Evolutionary conservation across 2,888 invertebrate species (phyloP), one percentile per base, ranked within the genome.

Genomic region (Laspeyria flexula): DNA sequence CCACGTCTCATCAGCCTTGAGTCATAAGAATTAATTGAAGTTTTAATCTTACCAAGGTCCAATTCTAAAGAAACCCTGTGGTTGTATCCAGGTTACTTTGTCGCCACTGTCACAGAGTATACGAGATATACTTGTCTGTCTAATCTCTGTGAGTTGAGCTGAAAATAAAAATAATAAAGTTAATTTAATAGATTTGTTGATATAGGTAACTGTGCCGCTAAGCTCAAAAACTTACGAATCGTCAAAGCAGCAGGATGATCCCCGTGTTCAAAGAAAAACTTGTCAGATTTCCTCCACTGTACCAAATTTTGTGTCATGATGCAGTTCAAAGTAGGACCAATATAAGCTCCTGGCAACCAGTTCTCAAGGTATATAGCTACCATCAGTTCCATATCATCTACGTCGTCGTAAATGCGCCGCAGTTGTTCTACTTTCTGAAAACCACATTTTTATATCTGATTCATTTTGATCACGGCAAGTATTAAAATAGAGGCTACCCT

Each of bases 41-140:
- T n/a, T n/a, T n/a, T n/a, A 4, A 9, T 16, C 53, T 53, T 60
- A 74, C 75, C 70, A 66, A 42, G 48, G 35, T 15, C 50, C 35
- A 11, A 41, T 56, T 16, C 67, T 59, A 12, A 68, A 54, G 23
- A 76, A 49, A 1, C 71, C 75, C 0, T 52, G 57, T 0, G 70
- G 75, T 37, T 78, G 77, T 16, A 96, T 94, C 5, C 90, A 84
- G 55, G 83, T 77, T 42, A 96, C 92, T 43, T 93, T 79, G 70
- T 95, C 94, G 2, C 95, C 94, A 74, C 95, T 96, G 73, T 96
- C 95, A 73, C 96, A 96, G 56, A 96, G 79, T 37, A 96, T 76
- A 56, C 96, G 93, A 0, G 96, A 94, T 64, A 96, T 93, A 56
- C 94, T 95, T 0, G 94, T 85, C 76, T 95, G 95, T 1, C 95